Base-by-base conservation (phyloP, 2,888 invertebrate species). In the Diaprepes abbreviatus region DNA sequence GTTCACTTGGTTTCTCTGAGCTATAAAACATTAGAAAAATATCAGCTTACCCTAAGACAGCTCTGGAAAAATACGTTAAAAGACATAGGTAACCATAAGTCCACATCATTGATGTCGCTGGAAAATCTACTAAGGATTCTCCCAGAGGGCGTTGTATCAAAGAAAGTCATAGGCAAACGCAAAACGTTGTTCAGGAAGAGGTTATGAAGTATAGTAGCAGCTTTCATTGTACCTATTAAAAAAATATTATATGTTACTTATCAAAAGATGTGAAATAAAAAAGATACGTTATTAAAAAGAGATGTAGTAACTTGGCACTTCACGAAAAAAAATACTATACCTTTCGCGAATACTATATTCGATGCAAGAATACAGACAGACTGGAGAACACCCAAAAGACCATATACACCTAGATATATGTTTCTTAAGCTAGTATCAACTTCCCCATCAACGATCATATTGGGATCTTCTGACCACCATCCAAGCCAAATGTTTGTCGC, bases 401-500 rank as follows among this genome's bases (percentile, higher is more conserved):
- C 95, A 83, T 95, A 96, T 3, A 95, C 92, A 63, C 93, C 93
- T 68, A 96, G 87, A 80, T 94, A 95, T 84, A 92, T 87, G 79
- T 94, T 91, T 66, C 93, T 86, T 73, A 86, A 85, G 0, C 82
- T 78, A 6, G 85, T 88, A 78, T 91, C 85, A n/a, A 87, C 85
- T 0, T 86, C 88, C 28, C 88, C 88, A 73, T 89, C 87, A 35
- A 84, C 70, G 77, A 86, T 85, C 79, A 86, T 85, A 3, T 81
- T 72, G 12, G 85, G 80, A 77, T 93, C 93, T 65, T 75, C 76
- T 10, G 77, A 74, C 95, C 95, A 95, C 72, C 85, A 81, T 9
- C 92, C 91, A 16, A 95, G 87, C 95, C 95, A 95, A 74, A 93
- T 86, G 85, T 93, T 95, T 66, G 94, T 93, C 73, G 92, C 92